Base-by-base conservation (phyloP, 2,888 invertebrate genomes). In the Drosophila pegasa region DNA sequence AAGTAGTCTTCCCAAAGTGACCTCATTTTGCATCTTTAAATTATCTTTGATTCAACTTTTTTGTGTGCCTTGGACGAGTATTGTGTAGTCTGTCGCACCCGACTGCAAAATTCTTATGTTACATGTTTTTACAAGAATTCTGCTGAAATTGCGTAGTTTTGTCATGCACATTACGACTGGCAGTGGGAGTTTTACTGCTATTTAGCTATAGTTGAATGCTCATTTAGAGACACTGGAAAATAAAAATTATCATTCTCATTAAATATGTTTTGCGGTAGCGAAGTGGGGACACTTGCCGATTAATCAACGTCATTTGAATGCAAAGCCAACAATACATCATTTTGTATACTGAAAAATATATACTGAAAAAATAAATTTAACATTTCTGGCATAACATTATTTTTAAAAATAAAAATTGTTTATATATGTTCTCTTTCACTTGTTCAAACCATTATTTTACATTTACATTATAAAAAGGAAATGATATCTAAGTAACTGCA, bases 191-290 rank as follows among this genome's bases (percentile, higher is more conserved):
- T 45, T 45, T 51, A 55, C 52, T 48, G 58, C 56, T 62, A 38
- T 41, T 71, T 47, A 62, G 56, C 58, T 68, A 71, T 64, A 56
- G 57, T 56, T 51, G 48, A 82, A 71, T 70, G 41, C 56, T 62
- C 38, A 83, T 40, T 62, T 20, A 12, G 20, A 12, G 12, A 9
- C 29, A 7, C 8, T 16, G 16, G 7, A 12, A 16, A 14, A 14
- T 18, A 45, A 1, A 43, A 43, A 45, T 45, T 27, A 45, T 27
- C 27, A 45, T 29, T n/a, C 6, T 27, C 45, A 45, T 29, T 10
- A 16, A 45, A 45, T 16, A 16, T 27, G 0, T 6, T 27, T 27
- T 45, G n/a, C 16, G 27, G 10, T 27, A 43, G n/a, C 10, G 2
- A 43, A 43, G n/a, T 9, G 25, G n/a, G 16, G n/a, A 10, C 45